phyloP scores from a whole-genome alignment of 2,113 vertebrate genomes.

The Trochalopteron elliotii region DNA sequence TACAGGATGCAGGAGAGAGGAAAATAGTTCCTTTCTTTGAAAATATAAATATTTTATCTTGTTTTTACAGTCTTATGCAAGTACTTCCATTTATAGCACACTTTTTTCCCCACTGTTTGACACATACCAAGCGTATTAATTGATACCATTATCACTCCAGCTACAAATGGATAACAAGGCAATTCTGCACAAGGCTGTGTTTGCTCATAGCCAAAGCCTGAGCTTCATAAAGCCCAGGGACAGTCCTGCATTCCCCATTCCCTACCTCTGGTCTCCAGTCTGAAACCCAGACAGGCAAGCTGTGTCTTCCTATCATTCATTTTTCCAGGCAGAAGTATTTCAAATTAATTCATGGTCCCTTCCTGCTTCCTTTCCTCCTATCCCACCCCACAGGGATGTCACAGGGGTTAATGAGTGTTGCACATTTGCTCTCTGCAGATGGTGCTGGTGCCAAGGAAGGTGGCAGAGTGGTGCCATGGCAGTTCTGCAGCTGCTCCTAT shows the following conservation, averaged over 20 bases:
- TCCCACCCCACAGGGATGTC: background rate
- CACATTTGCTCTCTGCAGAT: background rate
- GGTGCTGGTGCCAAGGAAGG: background rate
- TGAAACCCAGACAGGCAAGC: background rate
- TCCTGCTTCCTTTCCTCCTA: background rate
- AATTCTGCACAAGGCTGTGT: background rate
- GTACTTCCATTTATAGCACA: background rate
- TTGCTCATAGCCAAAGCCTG: background rate
- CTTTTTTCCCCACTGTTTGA: background rate
- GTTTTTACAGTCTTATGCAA: background rate
- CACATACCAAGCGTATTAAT: background rate
- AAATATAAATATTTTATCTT: background rate
- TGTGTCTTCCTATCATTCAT: background rate
- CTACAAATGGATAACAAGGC: background rate
- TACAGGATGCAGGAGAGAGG: background rate
- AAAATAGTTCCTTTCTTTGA: background rate
- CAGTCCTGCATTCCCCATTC: background rate
- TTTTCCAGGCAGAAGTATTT: background rate
- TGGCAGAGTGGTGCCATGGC: rapidly evolving
- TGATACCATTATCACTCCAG: background rate
- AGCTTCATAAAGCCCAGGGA: background rate
- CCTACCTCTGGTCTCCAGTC: background rate
- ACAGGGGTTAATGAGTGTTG: background rate
- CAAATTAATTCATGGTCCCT: background rate
- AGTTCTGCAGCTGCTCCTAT: background rate